Conservation (phyloP, 2,888 invertebrate species). For the Uropetala carovei region DNA sequence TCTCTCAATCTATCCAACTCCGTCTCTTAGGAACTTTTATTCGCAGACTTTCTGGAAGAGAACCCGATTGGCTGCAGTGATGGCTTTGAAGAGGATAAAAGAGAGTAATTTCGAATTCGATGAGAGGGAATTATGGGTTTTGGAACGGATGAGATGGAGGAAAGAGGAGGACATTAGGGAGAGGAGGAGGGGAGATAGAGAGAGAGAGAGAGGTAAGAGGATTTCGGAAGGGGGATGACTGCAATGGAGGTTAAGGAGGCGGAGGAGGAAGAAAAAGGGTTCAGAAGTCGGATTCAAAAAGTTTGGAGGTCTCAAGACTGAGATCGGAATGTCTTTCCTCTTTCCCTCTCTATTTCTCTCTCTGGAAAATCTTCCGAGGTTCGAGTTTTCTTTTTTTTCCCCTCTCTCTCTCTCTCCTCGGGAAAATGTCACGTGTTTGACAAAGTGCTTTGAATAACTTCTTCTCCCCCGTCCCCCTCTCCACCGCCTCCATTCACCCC, state of each 20-base stretch:
- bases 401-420: too few relatives aligned
- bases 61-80: conserved; percentile 29
- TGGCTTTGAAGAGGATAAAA: conserved; percentile 58
- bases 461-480: not conserved
- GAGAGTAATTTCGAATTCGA: conserved; percentile 59
- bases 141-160: not conserved
- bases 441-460: conserved; percentile 6
- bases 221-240: not conserved
- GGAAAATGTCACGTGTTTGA: not conserved
- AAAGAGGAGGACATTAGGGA: not conserved
- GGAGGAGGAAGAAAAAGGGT: not conserved
- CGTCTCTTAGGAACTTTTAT: conserved; percentile 15
- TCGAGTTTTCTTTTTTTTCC: not conserved
- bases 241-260: not conserved
- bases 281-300: not conserved
- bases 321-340: not conserved
- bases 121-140: conserved; percentile 43
- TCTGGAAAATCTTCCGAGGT: not conserved
- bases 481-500: not conserved
- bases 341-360: too few relatives aligned
- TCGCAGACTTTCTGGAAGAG: conserved; percentile 18
- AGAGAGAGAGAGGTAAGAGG: too few relatives aligned
- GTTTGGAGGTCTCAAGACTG: not conserved
- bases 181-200: not conserved
- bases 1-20: not conserved